Evolutionary conservation across 2,888 invertebrate genomes (phyloP).

Genomic region (Acanthococcus lagerstroemiae): DNA sequence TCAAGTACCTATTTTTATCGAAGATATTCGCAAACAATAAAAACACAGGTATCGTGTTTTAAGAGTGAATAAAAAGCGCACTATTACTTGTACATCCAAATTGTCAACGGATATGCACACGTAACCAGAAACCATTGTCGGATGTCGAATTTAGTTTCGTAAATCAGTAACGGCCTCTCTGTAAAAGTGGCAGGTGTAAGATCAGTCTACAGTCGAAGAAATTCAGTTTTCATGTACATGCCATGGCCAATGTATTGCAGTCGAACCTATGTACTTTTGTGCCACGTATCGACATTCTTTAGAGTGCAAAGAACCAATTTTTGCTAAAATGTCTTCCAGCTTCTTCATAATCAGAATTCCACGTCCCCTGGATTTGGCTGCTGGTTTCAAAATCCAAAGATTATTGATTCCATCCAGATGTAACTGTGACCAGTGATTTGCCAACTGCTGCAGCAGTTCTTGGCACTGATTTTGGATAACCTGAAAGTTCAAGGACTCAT

Average conservation of each 20-base stretch:
- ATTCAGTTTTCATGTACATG: background rate
- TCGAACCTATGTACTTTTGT: conserved; percentile 50
- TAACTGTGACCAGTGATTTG: conserved; percentile 37
- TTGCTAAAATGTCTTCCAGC: conserved; percentile 44
- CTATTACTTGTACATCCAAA: conserved; percentile 48
- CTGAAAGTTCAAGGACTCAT: conserved; percentile 22
- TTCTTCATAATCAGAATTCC: conserved; percentile 46
- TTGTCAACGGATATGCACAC: conserved; percentile 48
- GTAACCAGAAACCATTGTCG: conserved; percentile 52
- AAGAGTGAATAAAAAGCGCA: background rate
- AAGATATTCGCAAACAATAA: background rate
- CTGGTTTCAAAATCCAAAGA: conserved; percentile 51
- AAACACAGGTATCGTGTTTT: background rate
- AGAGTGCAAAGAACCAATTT: conserved; percentile 34
- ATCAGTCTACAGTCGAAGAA: background rate
- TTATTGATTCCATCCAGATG: conserved; percentile 45
- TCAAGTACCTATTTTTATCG: background rate
- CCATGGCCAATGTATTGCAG: background rate
- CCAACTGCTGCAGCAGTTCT: conserved; percentile 35
- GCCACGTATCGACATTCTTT: conserved; percentile 44
- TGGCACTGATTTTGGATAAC: conserved; percentile 37
- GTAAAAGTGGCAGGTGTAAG: too few relatives aligned
- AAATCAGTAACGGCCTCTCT: conserved; percentile 48
- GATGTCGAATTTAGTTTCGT: conserved; percentile 50
- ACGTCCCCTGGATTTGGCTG: conserved; percentile 48